A percentile compares a stretch with the other conserved stretches of the same genome.
Conservation (phyloP, 2,113 vertebrate species). For the Desmodus rotundus region DNA sequence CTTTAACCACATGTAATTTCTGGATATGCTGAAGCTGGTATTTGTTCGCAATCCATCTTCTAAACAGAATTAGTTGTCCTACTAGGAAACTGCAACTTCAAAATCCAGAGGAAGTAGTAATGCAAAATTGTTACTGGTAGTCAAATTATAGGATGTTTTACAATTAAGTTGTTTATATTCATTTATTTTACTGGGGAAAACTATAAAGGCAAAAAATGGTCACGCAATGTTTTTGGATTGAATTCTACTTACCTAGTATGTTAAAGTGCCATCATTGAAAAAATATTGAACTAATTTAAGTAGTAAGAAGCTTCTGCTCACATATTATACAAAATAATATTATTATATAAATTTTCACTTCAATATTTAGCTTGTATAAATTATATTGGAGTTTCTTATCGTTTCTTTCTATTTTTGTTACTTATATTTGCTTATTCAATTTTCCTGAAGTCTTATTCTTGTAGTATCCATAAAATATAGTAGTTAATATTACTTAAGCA, state of each 20-base stretch:
- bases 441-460: not conserved
- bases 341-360: not conserved
- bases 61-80: not conserved
- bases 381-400: not conserved
- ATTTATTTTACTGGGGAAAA: not conserved
- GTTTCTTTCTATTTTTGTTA: not conserved
- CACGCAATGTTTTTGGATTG: not conserved
- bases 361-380: not conserved
- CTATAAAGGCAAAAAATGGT: not conserved
- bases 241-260: not conserved
- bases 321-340: not conserved
- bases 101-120: not conserved
- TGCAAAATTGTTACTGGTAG: not conserved
- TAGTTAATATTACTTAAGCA: not conserved
- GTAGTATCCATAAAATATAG: not conserved
- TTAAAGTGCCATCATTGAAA: not conserved
- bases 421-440: not conserved
- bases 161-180: not conserved
- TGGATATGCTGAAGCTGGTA: not conserved
- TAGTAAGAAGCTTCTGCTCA: not conserved
- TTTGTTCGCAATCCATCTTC: not conserved
- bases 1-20: not conserved
- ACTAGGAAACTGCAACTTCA: not conserved
- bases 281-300: not conserved
- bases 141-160: not conserved